These are phyloP conservation scores for Cephalophus harveyi DNA, from an alignment of 2,113 vertebrate genomes.

Conservation along the genomic window DNA sequence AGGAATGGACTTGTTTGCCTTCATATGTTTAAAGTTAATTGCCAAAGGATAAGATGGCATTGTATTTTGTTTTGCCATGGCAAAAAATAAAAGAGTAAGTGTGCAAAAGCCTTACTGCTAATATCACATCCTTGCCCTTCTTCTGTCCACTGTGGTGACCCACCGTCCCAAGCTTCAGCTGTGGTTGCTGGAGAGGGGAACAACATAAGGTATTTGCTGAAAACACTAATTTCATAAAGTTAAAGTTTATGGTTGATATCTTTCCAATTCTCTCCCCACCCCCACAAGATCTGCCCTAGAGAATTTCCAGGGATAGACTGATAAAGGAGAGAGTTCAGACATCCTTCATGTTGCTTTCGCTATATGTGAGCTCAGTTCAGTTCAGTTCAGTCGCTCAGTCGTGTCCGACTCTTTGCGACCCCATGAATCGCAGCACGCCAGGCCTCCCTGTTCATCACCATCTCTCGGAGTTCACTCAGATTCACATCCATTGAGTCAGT, in stretches of 20 bases:
- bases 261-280: neutral
- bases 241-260: neutral
- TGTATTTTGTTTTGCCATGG: neutral
- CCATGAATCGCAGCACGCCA: too few relatives aligned
- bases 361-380: neutral
- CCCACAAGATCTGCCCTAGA: neutral
- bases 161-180: neutral
- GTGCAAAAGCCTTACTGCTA: neutral
- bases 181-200: rapidly evolving
- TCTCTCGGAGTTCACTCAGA: too few relatives aligned
- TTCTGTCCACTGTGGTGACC: rapidly evolving
- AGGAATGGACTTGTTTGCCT: neutral
- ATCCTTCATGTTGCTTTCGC: neutral
- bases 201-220: neutral
- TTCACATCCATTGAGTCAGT: too few relatives aligned
- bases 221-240: neutral
- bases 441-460: too few relatives aligned
- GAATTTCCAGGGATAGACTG: neutral
- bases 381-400: too few relatives aligned
- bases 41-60: neutral
- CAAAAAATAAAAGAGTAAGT: neutral
- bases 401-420: too few relatives aligned
- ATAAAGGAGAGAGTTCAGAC: neutral
- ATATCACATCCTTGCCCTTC: neutral
- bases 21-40: neutral